phyloP scores from a whole-genome alignment of 1,140 invertebrate genomes.

The Euwallacea fornicatus region DNA sequence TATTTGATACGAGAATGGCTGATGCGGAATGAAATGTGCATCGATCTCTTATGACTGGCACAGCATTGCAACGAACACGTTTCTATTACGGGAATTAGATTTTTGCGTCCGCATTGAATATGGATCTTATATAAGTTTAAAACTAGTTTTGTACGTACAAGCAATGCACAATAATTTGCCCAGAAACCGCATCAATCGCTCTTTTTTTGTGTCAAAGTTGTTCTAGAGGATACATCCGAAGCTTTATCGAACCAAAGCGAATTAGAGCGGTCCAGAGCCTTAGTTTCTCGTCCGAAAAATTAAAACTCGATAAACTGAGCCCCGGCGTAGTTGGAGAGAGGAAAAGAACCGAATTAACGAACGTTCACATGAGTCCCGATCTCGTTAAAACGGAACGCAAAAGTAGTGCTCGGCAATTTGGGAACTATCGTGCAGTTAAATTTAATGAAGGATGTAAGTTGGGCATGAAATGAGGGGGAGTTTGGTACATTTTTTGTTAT shows the following conservation, averaged over 20 bases:
- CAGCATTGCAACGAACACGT: slow-evolving; percentile 13
- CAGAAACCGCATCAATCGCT: too few species aligned
- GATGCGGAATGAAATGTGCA: slow-evolving; percentile 30
- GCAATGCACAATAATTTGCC: too few species aligned
- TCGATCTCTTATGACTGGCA: slow-evolving; percentile 18
- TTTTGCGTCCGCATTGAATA: slow-evolving; percentile 11
- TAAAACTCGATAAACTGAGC: slow-evolving; percentile 13
- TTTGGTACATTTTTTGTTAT: too few species aligned
- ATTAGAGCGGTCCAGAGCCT: slow-evolving; percentile 1
- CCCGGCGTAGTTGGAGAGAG: background rate
- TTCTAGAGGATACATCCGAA: background rate
- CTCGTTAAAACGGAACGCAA: too few species aligned
- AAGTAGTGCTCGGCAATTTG: too few species aligned
- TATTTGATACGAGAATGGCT: slow-evolving; percentile 21
- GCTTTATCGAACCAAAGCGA: background rate
- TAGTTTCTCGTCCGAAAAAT: slow-evolving; percentile 10
- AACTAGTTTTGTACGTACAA: background rate
- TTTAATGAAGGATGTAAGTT: too few species aligned
- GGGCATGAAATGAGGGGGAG: too few species aligned
- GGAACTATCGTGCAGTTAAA: too few species aligned
- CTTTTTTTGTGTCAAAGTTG: too few species aligned
- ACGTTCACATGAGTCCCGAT: background rate
- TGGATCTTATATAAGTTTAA: background rate
- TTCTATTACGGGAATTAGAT: slow-evolving; percentile 20
- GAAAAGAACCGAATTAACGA: slow-evolving; percentile 7